Evolutionary conservation across 2,113 vertebrate species (phyloP), one percentile per base, ranked within the genome.

Genomic region (Perccottus glenii): DNA sequence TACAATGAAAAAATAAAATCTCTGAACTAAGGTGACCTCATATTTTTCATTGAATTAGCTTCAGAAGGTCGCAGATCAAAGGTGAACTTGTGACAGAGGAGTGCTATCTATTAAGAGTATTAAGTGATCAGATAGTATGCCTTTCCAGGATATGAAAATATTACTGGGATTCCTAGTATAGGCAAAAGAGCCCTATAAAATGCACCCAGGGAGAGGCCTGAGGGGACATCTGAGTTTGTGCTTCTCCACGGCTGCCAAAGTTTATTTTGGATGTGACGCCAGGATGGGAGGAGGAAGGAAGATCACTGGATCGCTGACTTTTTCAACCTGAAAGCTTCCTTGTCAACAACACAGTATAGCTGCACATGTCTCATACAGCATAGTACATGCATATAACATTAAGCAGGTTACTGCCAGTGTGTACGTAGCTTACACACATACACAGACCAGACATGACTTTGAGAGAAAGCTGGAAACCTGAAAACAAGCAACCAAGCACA

Each of bases 91-190:
- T 72, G 78, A 87, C 63, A 69, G 52, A 42, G 56, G 19, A 45
- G 33, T 32, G 58, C 53, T 73, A 40, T 49, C 57, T 45, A 65
- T 70, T 72, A 66, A 35, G 57, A 53, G 61, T 14, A 66, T 70
- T 64, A 77, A 48, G 62, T 72, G 80, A 83, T 73, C 32, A 27
- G 12, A 47, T 51, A 5, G 35, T 75, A 49, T 65, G 75, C 70
- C 49, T 64, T 56, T 70, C 65, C 82, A 82, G 85, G 85, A 86
- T 86, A 86, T 87, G 78, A 90, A 86, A 69, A 81, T 81, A 84
- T 85, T 84, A 81, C 45, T 67, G 66, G 70, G 77, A 83, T 83
- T 85, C 73, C 73, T 66, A 11, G 63, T 59, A 59, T 62, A 73
- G 59, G 70, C 74, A 53, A 58, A 72, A 65, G 73, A 85, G 85